Evolutionary conservation across 1,140 invertebrate species (phyloP).

Genomic region (Pomacea maculata): DNA sequence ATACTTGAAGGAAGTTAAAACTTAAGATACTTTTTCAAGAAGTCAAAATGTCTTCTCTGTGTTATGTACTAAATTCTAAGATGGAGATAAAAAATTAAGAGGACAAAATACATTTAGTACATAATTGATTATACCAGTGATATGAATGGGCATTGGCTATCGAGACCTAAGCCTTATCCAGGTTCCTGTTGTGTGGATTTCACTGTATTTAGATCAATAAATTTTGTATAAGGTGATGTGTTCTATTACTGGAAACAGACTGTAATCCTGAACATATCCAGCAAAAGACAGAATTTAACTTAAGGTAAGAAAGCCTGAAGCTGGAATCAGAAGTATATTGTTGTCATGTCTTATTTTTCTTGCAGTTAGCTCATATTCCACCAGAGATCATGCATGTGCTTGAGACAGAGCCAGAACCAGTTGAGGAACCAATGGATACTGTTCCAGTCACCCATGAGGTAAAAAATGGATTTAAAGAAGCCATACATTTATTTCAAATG

Average conservation of each 20-base stretch:
- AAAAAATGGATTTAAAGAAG: neutral
- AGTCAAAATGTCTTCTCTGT: no score
- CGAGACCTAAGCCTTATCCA: neutral
- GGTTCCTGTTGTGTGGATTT: neutral
- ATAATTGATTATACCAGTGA: neutral
- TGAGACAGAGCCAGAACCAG: conserved; percentile 22
- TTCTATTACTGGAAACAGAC: no score
- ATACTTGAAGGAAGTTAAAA: no score
- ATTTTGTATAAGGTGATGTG: no score
- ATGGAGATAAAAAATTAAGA: no score
- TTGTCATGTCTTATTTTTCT: neutral
- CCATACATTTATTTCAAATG: no score
- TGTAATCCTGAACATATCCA: neutral
- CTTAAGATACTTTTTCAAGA: no score
- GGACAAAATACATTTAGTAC: no score
- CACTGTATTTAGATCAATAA: neutral
- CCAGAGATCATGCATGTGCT: conserved; percentile 19
- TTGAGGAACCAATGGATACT: conserved; percentile 3
- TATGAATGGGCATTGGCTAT: neutral
- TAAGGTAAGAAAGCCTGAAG: no score
- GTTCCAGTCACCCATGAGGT: neutral
- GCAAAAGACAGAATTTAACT: neutral
- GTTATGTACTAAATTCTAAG: no score
- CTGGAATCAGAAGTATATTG: neutral
- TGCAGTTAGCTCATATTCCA: conserved; percentile 25